Percentiles rank a stretch among this genome's conserved stretches.
These are phyloP conservation scores for Gulo gulo DNA, from an alignment of 2,113 vertebrate species.

Conservation along the genomic window DNA sequence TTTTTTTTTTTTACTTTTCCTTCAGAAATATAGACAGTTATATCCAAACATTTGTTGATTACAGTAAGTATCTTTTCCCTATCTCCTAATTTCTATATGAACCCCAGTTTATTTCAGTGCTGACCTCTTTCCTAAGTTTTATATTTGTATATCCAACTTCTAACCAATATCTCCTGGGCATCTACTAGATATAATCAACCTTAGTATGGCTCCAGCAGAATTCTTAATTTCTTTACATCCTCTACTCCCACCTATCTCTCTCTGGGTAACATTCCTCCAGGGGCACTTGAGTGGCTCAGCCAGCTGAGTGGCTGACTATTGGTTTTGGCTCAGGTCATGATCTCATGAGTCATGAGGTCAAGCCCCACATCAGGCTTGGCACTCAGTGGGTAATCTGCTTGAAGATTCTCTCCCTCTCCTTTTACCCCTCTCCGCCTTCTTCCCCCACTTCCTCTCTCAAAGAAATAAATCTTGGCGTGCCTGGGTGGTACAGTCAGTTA, in stretches of 20 bases:
- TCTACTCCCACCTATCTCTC: neutral
- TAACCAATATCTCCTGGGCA: neutral
- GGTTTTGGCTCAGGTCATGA: neutral
- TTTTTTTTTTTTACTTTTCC: neutral
- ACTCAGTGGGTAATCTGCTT: neutral
- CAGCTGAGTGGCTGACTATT: neutral
- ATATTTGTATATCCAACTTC: neutral
- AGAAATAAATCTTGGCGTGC: neutral
- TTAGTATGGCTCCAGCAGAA: neutral
- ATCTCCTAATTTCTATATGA: neutral
- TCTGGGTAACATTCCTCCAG: neutral
- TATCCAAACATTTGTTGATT: neutral
- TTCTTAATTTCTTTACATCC: neutral
- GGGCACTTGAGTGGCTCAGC: neutral
- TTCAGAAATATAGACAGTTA: neutral
- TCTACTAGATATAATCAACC: neutral
- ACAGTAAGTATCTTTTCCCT: neutral
- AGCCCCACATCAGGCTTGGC: neutral
- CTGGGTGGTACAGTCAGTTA: neutral
- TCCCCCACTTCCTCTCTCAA: neutral
- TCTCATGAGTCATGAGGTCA: neutral
- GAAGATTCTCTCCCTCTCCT: neutral
- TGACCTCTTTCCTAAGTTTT: neutral
- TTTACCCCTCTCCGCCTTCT: neutral
- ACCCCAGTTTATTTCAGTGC: neutral